Base-by-base conservation (phyloP, 2,113 vertebrate species). In the Mesoclemmys tuberculata region DNA sequence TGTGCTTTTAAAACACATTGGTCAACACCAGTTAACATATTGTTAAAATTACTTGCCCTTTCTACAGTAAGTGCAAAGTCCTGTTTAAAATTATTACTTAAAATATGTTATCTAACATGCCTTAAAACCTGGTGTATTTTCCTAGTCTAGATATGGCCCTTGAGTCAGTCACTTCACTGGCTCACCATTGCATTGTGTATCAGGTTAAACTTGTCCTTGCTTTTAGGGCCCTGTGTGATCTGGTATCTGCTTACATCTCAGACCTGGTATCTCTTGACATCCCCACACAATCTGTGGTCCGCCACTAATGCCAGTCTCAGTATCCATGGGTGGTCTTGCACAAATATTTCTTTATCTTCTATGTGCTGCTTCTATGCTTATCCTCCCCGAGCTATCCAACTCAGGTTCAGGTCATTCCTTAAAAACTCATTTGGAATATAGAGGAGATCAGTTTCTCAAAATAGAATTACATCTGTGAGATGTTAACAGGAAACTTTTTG, bases 81-180 rank as follows among this genome's bases (percentile, higher is more conserved):
- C 21, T 27, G 88, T 29, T 2, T 3, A 29, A 5, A 38, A 35
- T 2, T 0, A 44, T 24, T 0, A 0, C 89, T 58, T 27, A 46
- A 51, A 52, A 80, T 49, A 27, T 91, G 18, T 49, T 81, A 48
- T 22, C 87, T 38, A 7, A 10, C 1, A 13, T 80, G 2, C 77
- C 64, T 92, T 85, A 51, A 29, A 64, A 71, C n/a, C 19, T 31
- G 86, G 44, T 84, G 22, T 46, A 48, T 12, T 82, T 80, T 14
- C 6, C 2, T 46, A 6, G n/a, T 90, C 16, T 1, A 26, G 77
- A 86, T 12, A 41, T 38, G 55, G 51, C 19, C 21, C 31, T 41
- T 13, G 26, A 87, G 38, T 80, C 89, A 49, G 31, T 78, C 86
- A 54, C n/a, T 92, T 19, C 24, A 14, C 24, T 71, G 18, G 10